Conservation (phyloP, 1,140 invertebrate species). For the Homalodisca vitripennis region DNA sequence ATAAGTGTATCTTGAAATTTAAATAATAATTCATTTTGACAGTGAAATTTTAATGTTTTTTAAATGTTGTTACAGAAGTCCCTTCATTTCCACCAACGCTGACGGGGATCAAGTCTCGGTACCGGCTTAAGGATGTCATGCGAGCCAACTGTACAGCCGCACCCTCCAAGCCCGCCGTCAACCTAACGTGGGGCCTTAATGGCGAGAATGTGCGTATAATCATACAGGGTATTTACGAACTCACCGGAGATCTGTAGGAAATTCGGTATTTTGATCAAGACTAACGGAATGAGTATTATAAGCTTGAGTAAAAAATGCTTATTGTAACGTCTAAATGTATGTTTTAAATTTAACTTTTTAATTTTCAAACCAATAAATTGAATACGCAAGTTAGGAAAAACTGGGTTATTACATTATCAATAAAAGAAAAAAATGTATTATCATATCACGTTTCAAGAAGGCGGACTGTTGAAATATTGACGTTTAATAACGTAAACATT, state of each 20-base stretch:
- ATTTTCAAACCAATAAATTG: neutral
- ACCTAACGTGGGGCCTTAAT: conserved; percentile 72
- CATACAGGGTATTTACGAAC: neutral
- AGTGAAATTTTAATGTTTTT: too few species aligned
- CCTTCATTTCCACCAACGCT: conserved; percentile 52
- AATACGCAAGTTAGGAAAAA: conserved; percentile 38
- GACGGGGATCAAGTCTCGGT: conserved; percentile 51
- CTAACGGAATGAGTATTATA: neutral
- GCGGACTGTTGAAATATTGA: too few species aligned
- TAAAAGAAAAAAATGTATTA: too few species aligned
- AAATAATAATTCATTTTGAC: too few species aligned
- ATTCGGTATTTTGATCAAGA: neutral
- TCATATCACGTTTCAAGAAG: too few species aligned
- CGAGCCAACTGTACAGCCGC: conserved; percentile 55
- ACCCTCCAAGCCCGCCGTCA: conserved; percentile 64
- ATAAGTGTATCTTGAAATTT: too few species aligned
- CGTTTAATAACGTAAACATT: too few species aligned
- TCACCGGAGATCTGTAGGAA: neutral
- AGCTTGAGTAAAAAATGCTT: neutral
- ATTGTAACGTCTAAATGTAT: neutral
- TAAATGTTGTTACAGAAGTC: conserved; percentile 49
- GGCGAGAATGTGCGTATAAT: conserved; percentile 65
- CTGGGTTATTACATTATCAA: neutral
- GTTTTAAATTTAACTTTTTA: neutral
- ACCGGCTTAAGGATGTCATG: conserved; percentile 53